Evolutionary conservation across 1,140 invertebrate genomes (phyloP), one percentile per base, ranked within the genome.

Genomic region (Drosophila repleta): DNA sequence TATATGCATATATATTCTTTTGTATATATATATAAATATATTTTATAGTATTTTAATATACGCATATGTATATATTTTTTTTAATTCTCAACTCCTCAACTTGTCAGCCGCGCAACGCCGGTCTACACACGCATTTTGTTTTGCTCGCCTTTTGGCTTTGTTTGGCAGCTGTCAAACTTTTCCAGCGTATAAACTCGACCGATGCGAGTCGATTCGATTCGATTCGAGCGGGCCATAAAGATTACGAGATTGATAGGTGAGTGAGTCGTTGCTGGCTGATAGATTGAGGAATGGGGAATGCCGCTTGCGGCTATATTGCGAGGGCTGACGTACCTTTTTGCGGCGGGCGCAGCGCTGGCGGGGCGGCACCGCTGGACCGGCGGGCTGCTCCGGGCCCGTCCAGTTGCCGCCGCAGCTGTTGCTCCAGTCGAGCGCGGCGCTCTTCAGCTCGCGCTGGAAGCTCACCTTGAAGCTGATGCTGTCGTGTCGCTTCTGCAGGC

Each of bases 321-420:
- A 48, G 8, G 15, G 26, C 3, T 3, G 21, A 58, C 76, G 24
- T 29, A 84, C 81, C 74, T 74, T 62, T 13, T 74, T 72, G 3
- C 68, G 37, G 37, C 67, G 68, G 10, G 43, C 56, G 52, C 81
- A 84, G n/a, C 67, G 72, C 4, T 76, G 72, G 0, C 24, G 15
- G 13, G 48, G 18, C 15, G 24, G 17, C 3, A 35, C 2, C 10
- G 7, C 29, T 29, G 29, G 7, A 29, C 7, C 6, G 6, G 7
- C 1, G 1, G 20, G 2, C 7, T 43, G 15, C 3, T 20, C 45
- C 3, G 17, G 13, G 0, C 43, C 71, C 3, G 29, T 51, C 43
- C 48, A 84, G 17, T 53, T 70, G 52, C 85, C 85, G 2, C 69
- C 67, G 53, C 85, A 90, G 5, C 65, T 70, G 24, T 90, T 90